These are phyloP conservation scores for Tenualosa ilisha DNA, from an alignment of 2,797 vertebrate genomes.

Conservation along the genomic window DNA sequence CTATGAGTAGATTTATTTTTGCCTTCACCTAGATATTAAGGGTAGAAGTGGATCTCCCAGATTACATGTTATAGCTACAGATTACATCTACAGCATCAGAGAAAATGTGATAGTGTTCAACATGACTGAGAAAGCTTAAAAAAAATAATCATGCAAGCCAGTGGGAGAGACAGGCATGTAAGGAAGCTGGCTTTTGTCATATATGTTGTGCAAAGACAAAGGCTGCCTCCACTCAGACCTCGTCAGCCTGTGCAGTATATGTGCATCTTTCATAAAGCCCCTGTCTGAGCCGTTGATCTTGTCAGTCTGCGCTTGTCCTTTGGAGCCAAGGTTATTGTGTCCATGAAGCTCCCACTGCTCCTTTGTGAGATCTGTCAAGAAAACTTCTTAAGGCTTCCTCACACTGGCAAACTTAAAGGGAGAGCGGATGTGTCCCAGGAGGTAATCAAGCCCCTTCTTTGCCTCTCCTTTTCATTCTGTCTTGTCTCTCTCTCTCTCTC, in stretches of 20 bases:
- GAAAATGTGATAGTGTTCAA: not conserved
- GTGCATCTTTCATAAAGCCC: conserved; percentile 41
- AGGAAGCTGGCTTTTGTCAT: not conserved
- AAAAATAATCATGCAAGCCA: not conserved
- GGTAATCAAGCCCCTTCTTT: conserved; percentile 64
- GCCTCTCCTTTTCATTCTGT: conserved; percentile 8
- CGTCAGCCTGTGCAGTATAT: conserved; percentile 20
- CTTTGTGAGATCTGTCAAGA: conserved; percentile 67
- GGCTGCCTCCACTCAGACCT: not conserved
- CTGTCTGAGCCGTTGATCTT: conserved; percentile 60
- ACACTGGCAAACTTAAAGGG: conserved; percentile 66
- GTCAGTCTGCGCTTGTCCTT: conserved; percentile 65
- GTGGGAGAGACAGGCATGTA: not conserved
- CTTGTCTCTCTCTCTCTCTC: not conserved
- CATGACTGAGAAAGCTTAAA: not conserved
- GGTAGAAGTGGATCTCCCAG: too few relatives aligned
- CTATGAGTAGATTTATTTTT: too few relatives aligned
- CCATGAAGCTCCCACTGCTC: conserved; percentile 59
- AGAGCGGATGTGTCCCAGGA: conserved; percentile 62
- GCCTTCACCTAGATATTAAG: too few relatives aligned
- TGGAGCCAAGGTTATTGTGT: conserved; percentile 68
- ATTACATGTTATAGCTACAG: too few relatives aligned
- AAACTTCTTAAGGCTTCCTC: conserved; percentile 69
- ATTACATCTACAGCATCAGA: too few relatives aligned
- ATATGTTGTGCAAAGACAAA: not conserved